phyloP scores from a whole-genome alignment of 2,888 invertebrate species.

The Sesia apiformis region DNA sequence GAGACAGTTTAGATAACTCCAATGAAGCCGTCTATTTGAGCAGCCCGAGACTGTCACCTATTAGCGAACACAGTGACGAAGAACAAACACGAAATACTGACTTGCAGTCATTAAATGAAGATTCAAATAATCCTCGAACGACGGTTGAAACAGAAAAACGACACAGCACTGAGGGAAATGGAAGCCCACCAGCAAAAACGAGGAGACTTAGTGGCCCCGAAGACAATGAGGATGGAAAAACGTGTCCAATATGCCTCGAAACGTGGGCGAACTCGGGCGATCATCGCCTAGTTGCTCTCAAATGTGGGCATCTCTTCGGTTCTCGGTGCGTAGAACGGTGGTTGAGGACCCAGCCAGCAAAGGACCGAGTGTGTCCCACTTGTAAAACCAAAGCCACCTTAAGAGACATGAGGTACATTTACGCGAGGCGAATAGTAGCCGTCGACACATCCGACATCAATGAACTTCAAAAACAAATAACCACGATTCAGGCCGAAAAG shows the following conservation, averaged over 20 bases:
- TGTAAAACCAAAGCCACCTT: conserved; percentile 84
- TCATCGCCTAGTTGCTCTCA: conserved; percentile 89
- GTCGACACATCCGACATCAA: conserved; percentile 87
- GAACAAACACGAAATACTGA: neutral
- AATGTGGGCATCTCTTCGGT: conserved; percentile 96
- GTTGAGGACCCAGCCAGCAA: conserved; percentile 73
- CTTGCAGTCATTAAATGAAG: neutral
- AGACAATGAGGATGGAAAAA: conserved; percentile 78
- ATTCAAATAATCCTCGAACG: neutral
- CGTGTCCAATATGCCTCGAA: conserved; percentile 92
- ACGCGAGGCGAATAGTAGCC: conserved; percentile 83
- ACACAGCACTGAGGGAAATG: neutral
- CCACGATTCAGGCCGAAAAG: conserved; percentile 72
- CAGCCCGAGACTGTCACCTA: neutral
- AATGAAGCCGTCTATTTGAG: conserved; percentile 1
- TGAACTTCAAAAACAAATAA: conserved; percentile 76
- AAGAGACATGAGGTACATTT: conserved; percentile 84
- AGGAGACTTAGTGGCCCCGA: conserved; percentile 23
- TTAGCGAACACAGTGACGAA: neutral
- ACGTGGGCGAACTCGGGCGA: conserved; percentile 89
- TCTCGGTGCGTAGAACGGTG: conserved; percentile 84
- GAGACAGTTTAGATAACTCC: too few relatives aligned
- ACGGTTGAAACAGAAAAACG: neutral
- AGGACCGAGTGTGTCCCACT: conserved; percentile 86
- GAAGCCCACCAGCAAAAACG: conserved; percentile 19